phyloP scores from a whole-genome alignment of 2,888 invertebrate species.

The Cyrtodaria siliqua region DNA sequence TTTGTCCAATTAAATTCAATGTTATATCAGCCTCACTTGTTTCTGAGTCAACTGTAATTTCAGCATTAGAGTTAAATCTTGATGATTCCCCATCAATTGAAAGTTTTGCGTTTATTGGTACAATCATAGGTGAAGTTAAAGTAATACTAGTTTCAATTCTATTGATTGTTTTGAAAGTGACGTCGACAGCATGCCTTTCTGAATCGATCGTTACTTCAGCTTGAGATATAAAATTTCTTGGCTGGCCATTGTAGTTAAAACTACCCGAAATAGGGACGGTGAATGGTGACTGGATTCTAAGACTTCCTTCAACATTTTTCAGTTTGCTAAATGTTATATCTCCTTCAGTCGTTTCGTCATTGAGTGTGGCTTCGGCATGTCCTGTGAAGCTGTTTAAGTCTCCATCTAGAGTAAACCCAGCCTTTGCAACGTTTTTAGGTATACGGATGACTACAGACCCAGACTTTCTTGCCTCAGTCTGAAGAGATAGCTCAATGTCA shows the following conservation, averaged over 20 bases:
- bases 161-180: neutral
- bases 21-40: no score
- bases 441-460: no score
- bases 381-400: neutral
- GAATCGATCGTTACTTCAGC: conserved; percentile 8
- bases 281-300: conserved; percentile 5
- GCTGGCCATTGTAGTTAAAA: neutral
- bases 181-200: conserved; percentile 3
- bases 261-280: neutral
- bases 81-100: no score
- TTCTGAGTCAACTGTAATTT: no score
- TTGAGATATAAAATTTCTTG: neutral
- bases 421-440: no score
- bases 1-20: no score
- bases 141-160: neutral
- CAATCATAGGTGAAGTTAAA: conserved; percentile 2
- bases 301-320: neutral
- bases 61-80: no score
- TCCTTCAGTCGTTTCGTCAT: neutral
- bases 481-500: no score
- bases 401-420: neutral
- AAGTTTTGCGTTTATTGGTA: conserved; percentile 7
- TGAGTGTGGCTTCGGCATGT: neutral
- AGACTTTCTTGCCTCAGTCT: no score
- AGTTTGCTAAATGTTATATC: conserved; percentile 4